Conservation (phyloP, 2,888 invertebrate species). For the Torymus texanus region DNA sequence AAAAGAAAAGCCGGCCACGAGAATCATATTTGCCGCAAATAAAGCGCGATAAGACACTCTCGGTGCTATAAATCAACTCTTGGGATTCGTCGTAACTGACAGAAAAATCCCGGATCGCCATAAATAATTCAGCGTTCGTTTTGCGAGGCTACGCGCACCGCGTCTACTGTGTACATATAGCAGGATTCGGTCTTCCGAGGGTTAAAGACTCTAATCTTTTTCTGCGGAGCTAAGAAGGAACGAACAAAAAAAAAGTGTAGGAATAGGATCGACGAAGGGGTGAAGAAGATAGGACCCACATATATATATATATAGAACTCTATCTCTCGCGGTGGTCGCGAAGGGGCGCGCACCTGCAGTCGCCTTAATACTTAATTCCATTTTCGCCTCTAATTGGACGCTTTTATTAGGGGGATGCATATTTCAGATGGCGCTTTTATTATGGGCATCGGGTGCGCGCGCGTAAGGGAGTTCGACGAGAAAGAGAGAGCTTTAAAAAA, state of each 20-base stretch:
- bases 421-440: constrained; percentile 75
- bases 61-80: constrained; percentile 63
- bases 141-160: constrained; percentile 24
- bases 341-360: constrained; percentile 47
- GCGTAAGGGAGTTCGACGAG: constrained; percentile 42
- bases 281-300: not conserved
- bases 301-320: constrained; percentile 52
- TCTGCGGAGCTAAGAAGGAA: constrained; percentile 48
- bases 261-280: constrained; percentile 2
- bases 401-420: constrained; percentile 74
- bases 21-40: constrained; percentile 27
- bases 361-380: constrained; percentile 69
- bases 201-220: constrained; percentile 44
- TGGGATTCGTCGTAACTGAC: constrained; percentile 52
- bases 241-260: not conserved
- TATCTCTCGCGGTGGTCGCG: constrained; percentile 33
- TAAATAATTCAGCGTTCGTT: constrained; percentile 70
- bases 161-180: constrained; percentile 3
- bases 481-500: constrained; percentile 65
- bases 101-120: constrained; percentile 63
- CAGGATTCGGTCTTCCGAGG: constrained; percentile 35
- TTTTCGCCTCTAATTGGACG: constrained; percentile 74
- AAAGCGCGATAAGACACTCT: constrained; percentile 52
- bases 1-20: constrained; percentile 13
- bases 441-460: constrained; percentile 66